These are phyloP conservation scores for Microtus richardsoni DNA, from an alignment of 2,113 vertebrate species.

Conservation along the genomic window DNA sequence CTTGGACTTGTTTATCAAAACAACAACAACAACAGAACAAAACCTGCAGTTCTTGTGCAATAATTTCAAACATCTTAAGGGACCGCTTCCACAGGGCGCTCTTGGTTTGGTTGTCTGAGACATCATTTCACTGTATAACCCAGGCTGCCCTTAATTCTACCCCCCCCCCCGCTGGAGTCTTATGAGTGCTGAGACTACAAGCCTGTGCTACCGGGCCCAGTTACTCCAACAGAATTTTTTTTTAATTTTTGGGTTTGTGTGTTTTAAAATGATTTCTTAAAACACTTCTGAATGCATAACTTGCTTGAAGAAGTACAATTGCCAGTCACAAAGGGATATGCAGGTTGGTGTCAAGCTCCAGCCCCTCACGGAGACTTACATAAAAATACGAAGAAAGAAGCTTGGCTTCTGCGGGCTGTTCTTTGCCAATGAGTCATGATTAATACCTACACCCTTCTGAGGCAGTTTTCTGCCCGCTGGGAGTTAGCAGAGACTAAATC, in stretches of 20 bases:
- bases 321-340: neutral
- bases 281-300: neutral
- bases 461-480: slow-evolving; percentile 5
- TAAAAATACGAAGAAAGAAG: slow-evolving; percentile 20
- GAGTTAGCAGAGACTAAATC: neutral
- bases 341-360: slow-evolving; percentile 17
- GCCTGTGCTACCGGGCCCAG: neutral
- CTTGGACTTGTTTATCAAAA: slow-evolving; percentile 31
- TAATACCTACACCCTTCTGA: slow-evolving; percentile 40
- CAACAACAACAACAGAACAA: neutral
- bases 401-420: neutral
- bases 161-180: neutral
- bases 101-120: neutral
- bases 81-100: neutral
- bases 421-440: slow-evolving; percentile 43
- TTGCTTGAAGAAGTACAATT: neutral
- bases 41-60: neutral
- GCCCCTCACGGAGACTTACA: neutral
- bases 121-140: neutral
- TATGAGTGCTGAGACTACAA: neutral
- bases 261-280: neutral
- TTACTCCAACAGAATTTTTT: neutral
- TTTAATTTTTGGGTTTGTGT: neutral
- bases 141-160: neutral
- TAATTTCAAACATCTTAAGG: slow-evolving; percentile 34